These are phyloP conservation scores for Acanthosepion lycidas DNA, from an alignment of 2,888 invertebrate species.

Conservation along the genomic window DNA sequence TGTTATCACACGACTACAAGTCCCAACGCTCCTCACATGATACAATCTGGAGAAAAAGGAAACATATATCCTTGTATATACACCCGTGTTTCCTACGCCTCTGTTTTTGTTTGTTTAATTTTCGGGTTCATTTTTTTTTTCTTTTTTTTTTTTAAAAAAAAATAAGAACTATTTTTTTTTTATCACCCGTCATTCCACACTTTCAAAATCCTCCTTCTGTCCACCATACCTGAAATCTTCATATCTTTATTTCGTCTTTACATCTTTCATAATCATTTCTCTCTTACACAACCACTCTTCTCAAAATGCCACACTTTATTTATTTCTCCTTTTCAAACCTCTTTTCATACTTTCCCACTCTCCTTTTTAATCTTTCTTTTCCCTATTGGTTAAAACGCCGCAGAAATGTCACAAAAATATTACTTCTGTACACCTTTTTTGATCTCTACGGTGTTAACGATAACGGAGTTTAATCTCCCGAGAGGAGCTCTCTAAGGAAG, in stretches of 20 bases:
- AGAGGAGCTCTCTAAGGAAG: constrained; percentile 18
- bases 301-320: not conserved
- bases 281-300: not conserved
- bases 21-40: too few species aligned
- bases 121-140: too few species aligned
- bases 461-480: not conserved
- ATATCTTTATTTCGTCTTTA: not conserved
- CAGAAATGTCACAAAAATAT: constrained; percentile 12
- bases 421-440: not conserved
- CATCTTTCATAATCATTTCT: not conserved
- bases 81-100: too few species aligned
- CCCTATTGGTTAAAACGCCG: not conserved
- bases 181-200: not conserved
- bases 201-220: not conserved
- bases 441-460: not conserved
- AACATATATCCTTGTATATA: too few species aligned
- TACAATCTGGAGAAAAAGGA: too few species aligned
- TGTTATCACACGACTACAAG: too few species aligned
- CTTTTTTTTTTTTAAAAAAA: too few species aligned
- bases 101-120: too few species aligned
- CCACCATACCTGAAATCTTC: not conserved
- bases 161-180: too few species aligned
- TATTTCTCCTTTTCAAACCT: not conserved
- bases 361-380: not conserved
- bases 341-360: not conserved